Evolutionary conservation across 2,797 vertebrate genomes (phyloP).

Genomic region (Triplophysa bombifrons): DNA sequence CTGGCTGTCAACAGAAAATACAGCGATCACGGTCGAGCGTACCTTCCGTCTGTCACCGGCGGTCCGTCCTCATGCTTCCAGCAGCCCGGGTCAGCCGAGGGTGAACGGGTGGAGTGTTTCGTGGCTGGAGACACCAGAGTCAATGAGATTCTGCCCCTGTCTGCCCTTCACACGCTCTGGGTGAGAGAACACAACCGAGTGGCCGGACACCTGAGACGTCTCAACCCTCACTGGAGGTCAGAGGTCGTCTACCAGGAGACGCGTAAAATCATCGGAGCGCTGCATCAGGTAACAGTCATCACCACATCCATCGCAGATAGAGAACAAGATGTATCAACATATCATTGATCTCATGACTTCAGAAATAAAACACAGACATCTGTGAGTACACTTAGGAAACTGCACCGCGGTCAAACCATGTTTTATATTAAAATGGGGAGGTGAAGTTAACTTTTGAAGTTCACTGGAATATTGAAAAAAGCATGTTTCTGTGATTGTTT

Average conservation of each 20-base stretch:
- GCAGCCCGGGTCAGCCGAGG: conserved; percentile 28
- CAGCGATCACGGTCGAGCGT: conserved; percentile 74
- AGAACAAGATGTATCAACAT: too few species aligned
- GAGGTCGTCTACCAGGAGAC: conserved; percentile 87
- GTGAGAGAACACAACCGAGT: conserved; percentile 92
- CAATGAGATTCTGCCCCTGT: conserved; percentile 84
- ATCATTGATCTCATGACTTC: too few species aligned
- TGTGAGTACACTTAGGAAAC: too few species aligned
- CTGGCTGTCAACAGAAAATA: conserved; percentile 78
- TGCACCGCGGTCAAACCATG: too few species aligned
- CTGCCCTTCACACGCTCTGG: conserved; percentile 88
- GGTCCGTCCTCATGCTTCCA: conserved; percentile 78
- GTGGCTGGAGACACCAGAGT: conserved; percentile 86
- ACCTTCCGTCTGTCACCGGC: conserved; percentile 78
- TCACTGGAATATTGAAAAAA: too few species aligned
- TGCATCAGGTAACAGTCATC: conserved; percentile 85
- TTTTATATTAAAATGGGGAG: too few species aligned
- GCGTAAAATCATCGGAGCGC: conserved; percentile 88
- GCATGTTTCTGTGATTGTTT: too few species aligned
- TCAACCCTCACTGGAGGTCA: conserved; percentile 87
- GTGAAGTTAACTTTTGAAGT: too few species aligned
- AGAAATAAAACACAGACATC: too few species aligned
- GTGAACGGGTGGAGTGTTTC: conserved; percentile 85
- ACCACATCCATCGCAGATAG: neutral
- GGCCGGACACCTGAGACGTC: conserved; percentile 72